Evolutionary conservation across 2,113 vertebrate genomes (phyloP).

Genomic region (Myrmecobius fasciatus): DNA sequence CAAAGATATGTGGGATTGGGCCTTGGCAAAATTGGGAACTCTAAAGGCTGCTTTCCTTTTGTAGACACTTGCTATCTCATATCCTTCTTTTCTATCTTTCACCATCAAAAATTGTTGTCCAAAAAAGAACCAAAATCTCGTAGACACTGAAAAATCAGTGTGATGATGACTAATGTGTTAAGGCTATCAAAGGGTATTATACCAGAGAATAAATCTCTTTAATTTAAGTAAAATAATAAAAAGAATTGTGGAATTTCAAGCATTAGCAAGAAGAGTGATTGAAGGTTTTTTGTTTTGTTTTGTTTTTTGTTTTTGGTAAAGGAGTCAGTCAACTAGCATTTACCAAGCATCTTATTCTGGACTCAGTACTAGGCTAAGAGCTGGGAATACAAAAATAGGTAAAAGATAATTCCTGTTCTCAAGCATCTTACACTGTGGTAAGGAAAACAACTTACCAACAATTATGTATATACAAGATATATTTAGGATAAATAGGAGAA

Average conservation of each 20-base stretch:
- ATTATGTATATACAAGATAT: background rate
- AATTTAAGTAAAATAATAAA: background rate
- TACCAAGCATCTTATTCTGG: background rate
- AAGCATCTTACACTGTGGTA: background rate
- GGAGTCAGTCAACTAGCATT: background rate
- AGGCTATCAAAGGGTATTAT: background rate
- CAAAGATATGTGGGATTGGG: background rate
- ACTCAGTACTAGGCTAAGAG: background rate
- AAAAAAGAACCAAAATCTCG: background rate
- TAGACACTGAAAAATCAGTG: background rate
- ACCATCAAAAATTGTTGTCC: background rate
- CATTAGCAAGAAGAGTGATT: background rate
- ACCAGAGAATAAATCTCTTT: background rate
- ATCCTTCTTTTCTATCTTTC: background rate
- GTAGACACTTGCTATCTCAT: background rate
- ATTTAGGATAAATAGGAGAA: background rate
- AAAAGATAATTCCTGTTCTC: background rate
- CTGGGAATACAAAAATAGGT: background rate
- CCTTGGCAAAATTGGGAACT: background rate
- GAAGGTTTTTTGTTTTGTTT: background rate
- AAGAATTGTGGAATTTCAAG: background rate
- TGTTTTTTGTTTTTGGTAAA: background rate
- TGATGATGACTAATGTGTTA: background rate
- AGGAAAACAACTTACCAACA: background rate
- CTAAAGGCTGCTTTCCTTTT: background rate